These are phyloP conservation scores for Nasonia vitripennis DNA, from an alignment of 1,140 invertebrate genomes.

Conservation along the genomic window DNA sequence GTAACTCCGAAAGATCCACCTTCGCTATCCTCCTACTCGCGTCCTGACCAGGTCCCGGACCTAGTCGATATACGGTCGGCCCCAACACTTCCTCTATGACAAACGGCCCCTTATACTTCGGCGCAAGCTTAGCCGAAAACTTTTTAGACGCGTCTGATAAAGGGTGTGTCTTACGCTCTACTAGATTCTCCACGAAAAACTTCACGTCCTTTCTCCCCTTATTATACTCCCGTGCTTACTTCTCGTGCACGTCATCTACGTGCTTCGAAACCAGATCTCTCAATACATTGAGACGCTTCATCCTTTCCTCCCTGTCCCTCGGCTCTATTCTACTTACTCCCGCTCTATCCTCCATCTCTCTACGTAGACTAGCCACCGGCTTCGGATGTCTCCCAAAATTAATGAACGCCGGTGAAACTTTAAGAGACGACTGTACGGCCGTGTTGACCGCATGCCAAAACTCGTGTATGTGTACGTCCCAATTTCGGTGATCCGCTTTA, in stretches of 20 bases:
- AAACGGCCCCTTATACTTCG: conserved; percentile 44
- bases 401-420: neutral
- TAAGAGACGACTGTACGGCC: neutral
- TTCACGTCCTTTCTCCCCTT: no score
- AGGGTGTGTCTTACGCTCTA: conserved; percentile 31
- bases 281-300: no score
- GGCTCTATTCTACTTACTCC: no score
- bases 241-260: no score
- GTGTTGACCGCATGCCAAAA: no score
- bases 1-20: neutral
- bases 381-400: conserved; percentile 6
- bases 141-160: neutral
- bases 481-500: no score
- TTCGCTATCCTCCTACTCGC: neutral
- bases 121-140: conserved; percentile 45
- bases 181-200: no score
- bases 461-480: conserved; percentile 61
- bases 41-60: neutral
- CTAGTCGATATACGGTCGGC: neutral
- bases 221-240: no score
- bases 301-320: no score
- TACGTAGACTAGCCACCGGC: conserved; percentile 5
- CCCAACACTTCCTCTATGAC: neutral
- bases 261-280: no score
- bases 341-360: neutral